Conservation (phyloP, 2,113 vertebrate genomes). For the Pseudonaja textilis region DNA sequence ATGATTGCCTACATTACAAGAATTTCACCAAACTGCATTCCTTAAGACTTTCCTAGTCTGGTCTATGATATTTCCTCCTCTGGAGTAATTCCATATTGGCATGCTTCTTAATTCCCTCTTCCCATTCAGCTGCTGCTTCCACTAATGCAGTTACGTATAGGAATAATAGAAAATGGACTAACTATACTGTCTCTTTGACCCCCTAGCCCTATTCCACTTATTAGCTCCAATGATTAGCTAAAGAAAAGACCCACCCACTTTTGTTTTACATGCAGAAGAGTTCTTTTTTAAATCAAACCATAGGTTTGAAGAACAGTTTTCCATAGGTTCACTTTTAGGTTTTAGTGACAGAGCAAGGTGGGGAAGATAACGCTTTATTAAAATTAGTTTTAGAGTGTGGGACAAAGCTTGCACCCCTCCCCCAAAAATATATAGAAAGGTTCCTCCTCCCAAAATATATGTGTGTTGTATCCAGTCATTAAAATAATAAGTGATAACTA, state of each 20-base stretch:
- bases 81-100: neutral
- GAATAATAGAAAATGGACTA: neutral
- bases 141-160: neutral
- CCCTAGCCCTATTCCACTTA: neutral
- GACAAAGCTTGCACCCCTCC: neutral
- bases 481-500: neutral
- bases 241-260: neutral
- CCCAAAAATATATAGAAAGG: neutral
- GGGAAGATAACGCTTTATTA: neutral
- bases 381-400: neutral
- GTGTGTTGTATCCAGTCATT: neutral
- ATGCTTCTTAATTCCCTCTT: neutral
- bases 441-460: neutral
- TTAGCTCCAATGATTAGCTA: neutral
- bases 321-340: neutral
- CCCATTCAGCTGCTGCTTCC: neutral
- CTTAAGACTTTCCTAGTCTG: neutral
- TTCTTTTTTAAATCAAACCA: neutral
- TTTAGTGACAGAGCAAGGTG: neutral
- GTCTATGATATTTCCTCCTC: neutral
- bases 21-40: neutral
- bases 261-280: neutral
- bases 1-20: neutral
- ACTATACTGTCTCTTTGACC: neutral
- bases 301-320: neutral